Percentiles rank a stretch among this genome's conserved stretches.
These are phyloP conservation scores for Oreochromis aureus DNA, from an alignment of 2,113 vertebrate species.

Conservation along the genomic window DNA sequence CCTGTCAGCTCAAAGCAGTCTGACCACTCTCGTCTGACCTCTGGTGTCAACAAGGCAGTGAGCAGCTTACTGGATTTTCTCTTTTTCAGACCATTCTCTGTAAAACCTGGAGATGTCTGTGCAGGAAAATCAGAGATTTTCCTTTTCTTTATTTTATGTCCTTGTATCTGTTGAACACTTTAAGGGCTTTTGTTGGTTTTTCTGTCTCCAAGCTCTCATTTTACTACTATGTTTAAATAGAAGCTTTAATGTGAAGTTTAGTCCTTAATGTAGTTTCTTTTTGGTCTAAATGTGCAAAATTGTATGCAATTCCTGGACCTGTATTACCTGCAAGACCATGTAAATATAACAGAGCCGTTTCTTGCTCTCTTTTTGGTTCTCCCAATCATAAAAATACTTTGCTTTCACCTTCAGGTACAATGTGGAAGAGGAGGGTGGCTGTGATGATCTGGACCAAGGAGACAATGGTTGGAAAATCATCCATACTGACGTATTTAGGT, in stretches of 20 bases:
- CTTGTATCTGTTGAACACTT: background rate
- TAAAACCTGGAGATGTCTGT: background rate
- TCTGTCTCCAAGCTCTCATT: background rate
- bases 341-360: background rate
- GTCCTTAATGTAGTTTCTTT: background rate
- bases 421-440: constrained; percentile 83
- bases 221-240: background rate
- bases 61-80: background rate
- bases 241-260: background rate
- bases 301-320: background rate
- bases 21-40: too few relatives aligned
- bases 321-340: background rate
- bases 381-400: background rate
- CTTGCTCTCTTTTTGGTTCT: background rate
- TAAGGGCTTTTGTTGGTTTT: background rate
- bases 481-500: constrained; percentile 90
- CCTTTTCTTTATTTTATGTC: background rate
- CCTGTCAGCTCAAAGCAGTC: background rate
- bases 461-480: constrained; percentile 96
- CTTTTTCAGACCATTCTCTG: background rate
- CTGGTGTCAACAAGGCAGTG: background rate
- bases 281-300: background rate
- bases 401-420: constrained; percentile 73
- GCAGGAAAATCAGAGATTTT: background rate
- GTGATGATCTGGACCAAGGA: constrained; percentile 87